Evolutionary conservation across 1,140 invertebrate genomes (phyloP).

Genomic region (Choristoneura fumiferana): DNA sequence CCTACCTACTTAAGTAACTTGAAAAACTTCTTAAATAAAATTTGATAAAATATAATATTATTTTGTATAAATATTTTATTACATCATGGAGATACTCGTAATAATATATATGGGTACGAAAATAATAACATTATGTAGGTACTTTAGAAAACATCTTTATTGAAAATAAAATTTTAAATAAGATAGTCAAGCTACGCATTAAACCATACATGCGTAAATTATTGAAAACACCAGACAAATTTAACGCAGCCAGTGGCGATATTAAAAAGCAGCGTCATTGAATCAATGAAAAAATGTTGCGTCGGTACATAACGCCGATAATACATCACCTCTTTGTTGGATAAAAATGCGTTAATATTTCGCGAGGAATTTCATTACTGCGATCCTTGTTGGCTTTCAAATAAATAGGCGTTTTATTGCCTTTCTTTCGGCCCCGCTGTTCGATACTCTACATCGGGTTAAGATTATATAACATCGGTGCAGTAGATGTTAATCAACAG

Average conservation of each 20-base stretch:
- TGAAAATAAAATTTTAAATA: too few relatives aligned
- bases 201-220: too few relatives aligned
- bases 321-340: slow-evolving; percentile 66
- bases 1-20: too few relatives aligned
- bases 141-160: too few relatives aligned
- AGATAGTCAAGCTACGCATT: too few relatives aligned
- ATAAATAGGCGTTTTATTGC: slow-evolving; percentile 72
- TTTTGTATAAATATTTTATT: too few relatives aligned
- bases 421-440: slow-evolving; percentile 45
- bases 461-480: slow-evolving; percentile 35
- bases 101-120: too few relatives aligned
- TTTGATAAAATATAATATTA: too few relatives aligned
- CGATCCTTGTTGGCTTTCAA: slow-evolving; percentile 60
- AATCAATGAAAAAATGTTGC: slow-evolving; percentile 27
- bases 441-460: slow-evolving; percentile 52
- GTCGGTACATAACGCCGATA: slow-evolving; percentile 31
- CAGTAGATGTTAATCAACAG: background rate
- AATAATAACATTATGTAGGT: too few relatives aligned
- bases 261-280: slow-evolving; percentile 18
- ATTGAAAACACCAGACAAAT: background rate
- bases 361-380: slow-evolving; percentile 69
- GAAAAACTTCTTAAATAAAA: too few relatives aligned
- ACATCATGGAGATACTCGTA: too few relatives aligned
- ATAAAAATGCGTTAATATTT: slow-evolving; percentile 72
- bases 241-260: slow-evolving; percentile 1